phyloP scores from a whole-genome alignment of 2,888 invertebrate genomes.

The Troilus luridus region DNA sequence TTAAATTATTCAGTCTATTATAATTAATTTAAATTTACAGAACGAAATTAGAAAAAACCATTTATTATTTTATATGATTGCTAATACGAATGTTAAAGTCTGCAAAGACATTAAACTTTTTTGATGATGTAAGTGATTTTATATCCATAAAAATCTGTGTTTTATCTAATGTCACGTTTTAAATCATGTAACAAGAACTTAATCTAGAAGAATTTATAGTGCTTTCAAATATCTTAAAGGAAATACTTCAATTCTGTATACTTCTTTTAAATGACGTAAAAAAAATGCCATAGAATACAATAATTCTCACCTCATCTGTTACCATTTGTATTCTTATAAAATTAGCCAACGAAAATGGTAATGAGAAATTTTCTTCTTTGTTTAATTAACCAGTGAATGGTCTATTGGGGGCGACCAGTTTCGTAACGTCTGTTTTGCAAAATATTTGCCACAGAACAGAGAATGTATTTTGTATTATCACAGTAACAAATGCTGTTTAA shows the following conservation, averaged over 20 bases:
- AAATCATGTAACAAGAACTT: background rate
- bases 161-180: too few relatives aligned
- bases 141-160: too few relatives aligned
- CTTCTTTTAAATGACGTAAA: background rate
- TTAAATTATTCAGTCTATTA: too few relatives aligned
- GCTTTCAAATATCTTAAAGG: background rate
- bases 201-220: background rate
- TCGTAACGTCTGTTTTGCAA: constrained; percentile 21
- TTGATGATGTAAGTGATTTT: too few relatives aligned
- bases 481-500: background rate
- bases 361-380: constrained; percentile 15
- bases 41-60: too few relatives aligned
- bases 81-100: too few relatives aligned
- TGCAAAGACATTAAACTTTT: too few relatives aligned
- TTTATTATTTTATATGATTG: too few relatives aligned
- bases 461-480: background rate
- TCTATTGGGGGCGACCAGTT: constrained; percentile 6
- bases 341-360: background rate
- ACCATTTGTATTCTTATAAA: background rate
- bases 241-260: background rate
- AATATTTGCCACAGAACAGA: background rate
- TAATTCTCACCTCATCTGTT: background rate
- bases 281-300: background rate
- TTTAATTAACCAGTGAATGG: constrained; percentile 49
- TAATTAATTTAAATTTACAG: too few relatives aligned